These are phyloP conservation scores for Xiphophorus hellerii DNA, from an alignment of 2,113 vertebrate genomes.

Conservation along the genomic window DNA sequence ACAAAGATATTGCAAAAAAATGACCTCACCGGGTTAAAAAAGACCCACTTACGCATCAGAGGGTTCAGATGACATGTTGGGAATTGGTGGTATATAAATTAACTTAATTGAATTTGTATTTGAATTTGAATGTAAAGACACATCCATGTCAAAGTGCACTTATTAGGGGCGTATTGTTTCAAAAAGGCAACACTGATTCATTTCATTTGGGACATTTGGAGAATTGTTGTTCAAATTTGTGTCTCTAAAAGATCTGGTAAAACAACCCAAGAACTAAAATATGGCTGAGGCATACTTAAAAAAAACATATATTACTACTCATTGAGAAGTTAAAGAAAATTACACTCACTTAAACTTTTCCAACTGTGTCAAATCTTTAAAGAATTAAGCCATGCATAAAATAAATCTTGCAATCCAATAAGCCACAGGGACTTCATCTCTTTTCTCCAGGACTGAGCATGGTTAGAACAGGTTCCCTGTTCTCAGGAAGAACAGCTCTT, in stretches of 20 bases:
- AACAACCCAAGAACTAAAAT: not conserved
- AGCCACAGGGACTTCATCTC: conserved; percentile 44
- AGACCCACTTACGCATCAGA: too few species aligned
- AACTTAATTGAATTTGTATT: too few species aligned
- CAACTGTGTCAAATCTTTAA: conserved; percentile 46
- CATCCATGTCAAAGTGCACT: not conserved
- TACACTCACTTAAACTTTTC: conserved; percentile 1
- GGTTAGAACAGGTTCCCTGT: conserved; percentile 47
- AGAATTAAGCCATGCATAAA: conserved; percentile 46
- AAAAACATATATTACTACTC: not conserved
- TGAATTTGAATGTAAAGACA: too few species aligned
- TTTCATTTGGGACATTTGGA: not conserved
- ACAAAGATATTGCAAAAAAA: too few species aligned
- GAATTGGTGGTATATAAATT: too few species aligned
- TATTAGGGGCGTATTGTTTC: not conserved
- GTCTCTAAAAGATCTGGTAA: not conserved
- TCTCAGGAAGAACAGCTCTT: conserved; percentile 40
- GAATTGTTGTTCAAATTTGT: not conserved
- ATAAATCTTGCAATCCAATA: conserved; percentile 51
- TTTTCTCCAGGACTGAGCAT: conserved; percentile 42
- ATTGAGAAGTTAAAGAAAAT: conserved; percentile 13
- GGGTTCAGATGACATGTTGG: too few species aligned
- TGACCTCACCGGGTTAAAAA: too few species aligned
- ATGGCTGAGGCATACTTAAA: not conserved
- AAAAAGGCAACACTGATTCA: not conserved